Percentiles rank a stretch among this genome's conserved stretches.
These are phyloP conservation scores for Sialis lutaria DNA, from an alignment of 2,888 invertebrate species.

Conservation along the genomic window DNA sequence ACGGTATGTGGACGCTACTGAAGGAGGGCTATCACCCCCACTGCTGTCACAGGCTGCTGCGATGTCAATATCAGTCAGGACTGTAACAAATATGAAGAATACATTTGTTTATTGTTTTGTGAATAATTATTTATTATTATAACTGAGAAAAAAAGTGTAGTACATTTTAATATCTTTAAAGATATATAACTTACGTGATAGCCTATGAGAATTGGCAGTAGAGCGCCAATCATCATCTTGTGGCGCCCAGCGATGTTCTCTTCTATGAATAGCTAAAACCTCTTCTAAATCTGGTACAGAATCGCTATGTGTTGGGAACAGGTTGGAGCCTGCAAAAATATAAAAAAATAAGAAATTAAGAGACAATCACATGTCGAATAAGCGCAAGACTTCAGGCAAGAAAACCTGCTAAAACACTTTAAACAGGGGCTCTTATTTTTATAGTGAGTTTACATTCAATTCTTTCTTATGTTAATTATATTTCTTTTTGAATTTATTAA, in stretches of 20 bases:
- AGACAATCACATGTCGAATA: neutral
- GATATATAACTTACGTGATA: constrained; percentile 25
- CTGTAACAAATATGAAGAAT: constrained; percentile 18
- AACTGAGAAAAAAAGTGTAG: neutral
- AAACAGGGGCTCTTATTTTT: no score
- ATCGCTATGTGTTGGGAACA: constrained; percentile 18
- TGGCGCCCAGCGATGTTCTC: constrained; percentile 19
- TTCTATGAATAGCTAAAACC: constrained; percentile 18
- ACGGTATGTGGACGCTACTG: constrained; percentile 17
- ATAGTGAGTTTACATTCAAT: no score
- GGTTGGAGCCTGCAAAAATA: neutral
- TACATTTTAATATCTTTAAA: neutral
- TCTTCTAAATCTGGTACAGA: constrained; percentile 22
- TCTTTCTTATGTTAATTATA: no score
- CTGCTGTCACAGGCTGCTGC: constrained; percentile 24
- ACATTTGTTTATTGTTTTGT: neutral
- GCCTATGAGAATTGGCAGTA: constrained; percentile 26
- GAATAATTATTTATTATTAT: no score
- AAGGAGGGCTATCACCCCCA: constrained; percentile 14
- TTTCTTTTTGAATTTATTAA: no score
- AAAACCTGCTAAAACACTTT: no score
- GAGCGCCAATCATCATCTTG: constrained; percentile 24
- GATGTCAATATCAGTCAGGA: constrained; percentile 39
- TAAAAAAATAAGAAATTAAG: neutral
- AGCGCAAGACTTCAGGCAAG: no score